Conservation (phyloP, 2,797 vertebrate genomes). For the Babyrousa celebensis region DNA sequence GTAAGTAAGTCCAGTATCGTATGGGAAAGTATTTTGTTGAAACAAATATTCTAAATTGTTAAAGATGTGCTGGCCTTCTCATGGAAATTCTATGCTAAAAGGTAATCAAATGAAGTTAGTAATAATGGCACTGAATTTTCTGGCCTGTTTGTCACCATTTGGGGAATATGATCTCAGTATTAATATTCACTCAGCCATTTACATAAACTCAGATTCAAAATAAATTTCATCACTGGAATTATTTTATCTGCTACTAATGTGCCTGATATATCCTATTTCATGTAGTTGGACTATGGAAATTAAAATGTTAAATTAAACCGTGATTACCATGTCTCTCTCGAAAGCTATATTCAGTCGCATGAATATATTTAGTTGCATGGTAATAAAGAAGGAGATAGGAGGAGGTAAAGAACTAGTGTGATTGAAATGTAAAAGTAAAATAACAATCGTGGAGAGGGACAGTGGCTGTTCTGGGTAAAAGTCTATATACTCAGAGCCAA, state of each 20-base stretch:
- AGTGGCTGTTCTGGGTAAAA: slow-evolving; percentile 42
- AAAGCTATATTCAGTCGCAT: slow-evolving; percentile 53
- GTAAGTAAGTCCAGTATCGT: neutral
- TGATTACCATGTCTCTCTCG: slow-evolving; percentile 56
- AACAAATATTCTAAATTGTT: slow-evolving; percentile 14
- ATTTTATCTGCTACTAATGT: slow-evolving; percentile 56
- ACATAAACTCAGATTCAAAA: slow-evolving; percentile 48
- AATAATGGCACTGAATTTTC: neutral
- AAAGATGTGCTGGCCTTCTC: neutral
- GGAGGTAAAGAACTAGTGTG: slow-evolving; percentile 66
- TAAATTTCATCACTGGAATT: slow-evolving; percentile 40
- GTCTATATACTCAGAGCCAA: slow-evolving; percentile 39
- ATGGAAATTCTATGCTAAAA: slow-evolving; percentile 2
- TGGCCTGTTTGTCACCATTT: neutral
- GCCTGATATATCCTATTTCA: slow-evolving; percentile 25
- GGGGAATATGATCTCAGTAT: neutral
- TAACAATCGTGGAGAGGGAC: neutral
- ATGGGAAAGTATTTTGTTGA: neutral
- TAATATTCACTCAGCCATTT: slow-evolving; percentile 40
- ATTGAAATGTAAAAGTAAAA: slow-evolving; percentile 65
- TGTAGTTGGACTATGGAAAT: slow-evolving; percentile 26
- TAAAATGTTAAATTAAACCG: slow-evolving; percentile 77
- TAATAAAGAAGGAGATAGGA: slow-evolving; percentile 64
- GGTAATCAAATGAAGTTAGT: neutral
- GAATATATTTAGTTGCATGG: slow-evolving; percentile 60